These are phyloP conservation scores for Eilema sororculum DNA, from an alignment of 2,888 invertebrate species.

Conservation along the genomic window DNA sequence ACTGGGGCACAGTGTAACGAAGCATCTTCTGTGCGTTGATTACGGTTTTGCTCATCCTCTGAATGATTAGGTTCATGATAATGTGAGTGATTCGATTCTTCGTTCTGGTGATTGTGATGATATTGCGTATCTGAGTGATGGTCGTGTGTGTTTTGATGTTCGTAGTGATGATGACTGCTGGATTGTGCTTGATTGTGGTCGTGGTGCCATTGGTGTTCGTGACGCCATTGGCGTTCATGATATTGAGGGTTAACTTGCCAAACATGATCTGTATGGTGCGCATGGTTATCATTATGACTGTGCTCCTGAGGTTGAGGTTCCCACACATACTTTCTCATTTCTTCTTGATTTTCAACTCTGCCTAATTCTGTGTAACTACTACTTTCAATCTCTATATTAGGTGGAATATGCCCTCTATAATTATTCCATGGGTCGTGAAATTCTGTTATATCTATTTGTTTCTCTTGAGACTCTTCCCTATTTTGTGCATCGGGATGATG, in stretches of 20 bases:
- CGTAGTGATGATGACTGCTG: constrained; percentile 39
- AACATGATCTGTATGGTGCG: constrained; percentile 39
- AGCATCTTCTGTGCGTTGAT: constrained; percentile 19
- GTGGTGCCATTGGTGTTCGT: constrained; percentile 45
- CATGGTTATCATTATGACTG: constrained; percentile 35
- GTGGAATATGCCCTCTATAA: constrained; percentile 86
- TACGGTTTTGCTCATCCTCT: constrained; percentile 18
- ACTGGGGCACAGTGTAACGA: constrained; percentile 65
- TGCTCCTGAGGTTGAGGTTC: constrained; percentile 59
- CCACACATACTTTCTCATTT: constrained; percentile 75
- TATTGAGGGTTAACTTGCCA: constrained; percentile 48
- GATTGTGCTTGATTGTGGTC: constrained; percentile 40
- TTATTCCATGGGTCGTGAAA: constrained; percentile 92
- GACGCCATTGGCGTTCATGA: constrained; percentile 41
- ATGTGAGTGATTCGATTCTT: background rate
- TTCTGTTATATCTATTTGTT: constrained; percentile 64
- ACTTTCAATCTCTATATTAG: constrained; percentile 53
- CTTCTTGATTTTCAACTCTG: constrained; percentile 60
- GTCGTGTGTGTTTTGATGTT: constrained; percentile 20
- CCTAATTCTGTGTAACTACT: constrained; percentile 44
- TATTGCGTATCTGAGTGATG: constrained; percentile 22
- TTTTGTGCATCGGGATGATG: constrained; percentile 74
- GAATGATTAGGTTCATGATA: constrained; percentile 10
- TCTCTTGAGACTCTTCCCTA: constrained; percentile 55
- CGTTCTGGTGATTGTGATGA: constrained; percentile 3